These are phyloP conservation scores for Furcula furcula DNA, from an alignment of 2,888 invertebrate genomes.

Conservation along the genomic window DNA sequence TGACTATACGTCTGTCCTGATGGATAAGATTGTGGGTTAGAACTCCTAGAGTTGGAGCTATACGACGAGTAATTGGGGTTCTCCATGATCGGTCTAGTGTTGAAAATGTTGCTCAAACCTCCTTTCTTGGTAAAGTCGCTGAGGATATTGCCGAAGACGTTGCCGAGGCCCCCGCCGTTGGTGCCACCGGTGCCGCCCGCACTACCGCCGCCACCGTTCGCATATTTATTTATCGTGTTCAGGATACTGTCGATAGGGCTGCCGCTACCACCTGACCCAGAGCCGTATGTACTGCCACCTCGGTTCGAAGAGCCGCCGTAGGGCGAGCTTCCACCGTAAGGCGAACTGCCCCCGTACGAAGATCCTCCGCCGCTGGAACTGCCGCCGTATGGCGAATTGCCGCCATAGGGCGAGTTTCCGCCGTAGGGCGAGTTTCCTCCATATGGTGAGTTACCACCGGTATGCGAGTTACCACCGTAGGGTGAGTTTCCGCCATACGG, in stretches of 20 bases:
- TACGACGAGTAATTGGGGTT: slow-evolving; percentile 70
- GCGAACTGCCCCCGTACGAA: slow-evolving; percentile 29
- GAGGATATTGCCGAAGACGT: slow-evolving; percentile 54
- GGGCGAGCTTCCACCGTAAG: slow-evolving; percentile 32
- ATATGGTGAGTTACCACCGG: slow-evolving; percentile 18
- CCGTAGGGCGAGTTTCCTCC: slow-evolving; percentile 36
- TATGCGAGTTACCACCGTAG: slow-evolving; percentile 22
- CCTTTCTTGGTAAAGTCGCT: slow-evolving; percentile 64
- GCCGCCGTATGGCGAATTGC: slow-evolving; percentile 29
- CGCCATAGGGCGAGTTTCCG: slow-evolving; percentile 36
- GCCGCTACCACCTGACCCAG: slow-evolving; percentile 35
- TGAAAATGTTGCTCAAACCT: slow-evolving; percentile 50
- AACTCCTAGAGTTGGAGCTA: slow-evolving; percentile 59
- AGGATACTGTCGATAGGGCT: slow-evolving; percentile 51
- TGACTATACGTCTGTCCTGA: slow-evolving; percentile 58
- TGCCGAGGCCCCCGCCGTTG: slow-evolving; percentile 38
- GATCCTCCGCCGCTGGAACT: slow-evolving; percentile 35
- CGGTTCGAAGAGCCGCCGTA: slow-evolving; percentile 27
- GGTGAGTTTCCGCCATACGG: slow-evolving; percentile 24
- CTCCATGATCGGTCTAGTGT: slow-evolving; percentile 71
- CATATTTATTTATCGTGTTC: slow-evolving; percentile 54
- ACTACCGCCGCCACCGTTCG: slow-evolving; percentile 39
- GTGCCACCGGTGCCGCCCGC: slow-evolving; percentile 28
- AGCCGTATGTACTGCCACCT: slow-evolving; percentile 33
- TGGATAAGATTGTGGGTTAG: slow-evolving; percentile 65